Base-by-base conservation (phyloP, 1,140 invertebrate species). In the Saccostrea glomerata region DNA sequence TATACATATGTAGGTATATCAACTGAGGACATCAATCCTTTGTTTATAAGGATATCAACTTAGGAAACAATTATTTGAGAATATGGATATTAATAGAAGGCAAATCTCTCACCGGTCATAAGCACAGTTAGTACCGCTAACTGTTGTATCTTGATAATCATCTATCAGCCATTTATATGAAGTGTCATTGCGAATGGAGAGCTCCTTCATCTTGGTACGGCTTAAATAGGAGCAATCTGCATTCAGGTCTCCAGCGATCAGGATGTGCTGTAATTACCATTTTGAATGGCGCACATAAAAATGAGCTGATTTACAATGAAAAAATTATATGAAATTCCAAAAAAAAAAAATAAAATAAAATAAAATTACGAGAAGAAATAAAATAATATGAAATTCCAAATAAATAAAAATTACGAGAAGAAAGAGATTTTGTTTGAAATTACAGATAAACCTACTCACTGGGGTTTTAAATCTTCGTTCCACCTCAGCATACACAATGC, bases 201-300 rank as follows among this genome's bases (percentile, higher is more conserved):
- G 92, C 0, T 85, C 70, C 20, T 90, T 47, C 92, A 91, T 92
- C 20, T 92, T 87, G 13, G 89, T 89, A 30, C 91, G 88, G 0
- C 88, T 70, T 17, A 95, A 92, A 90, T 95, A 95, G n/a, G 70
- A 84, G 89, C 95, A 95, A 86, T 92, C 95, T 9, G 94, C 95
- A 90, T 95, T 95, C 77, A 95, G 92, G 89, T 95, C 95, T 2
- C 95, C 95, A 5, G 93, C 70, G 6, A 95, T 91, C 6, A 95
- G 82, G 54, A 92, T 58, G 40, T 91, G 58, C 82, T 84, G 40
- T 55, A 84, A 82, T 17, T 1, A 40, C 1, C 47, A 47, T 47
- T 47, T 47, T 47, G 47, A 47, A 47, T 7, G 47, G 6, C 1
- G 47, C 47, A 47, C 0, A 47, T 47, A 6, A 0, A 47, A 7